These are phyloP conservation scores for Sarcophaga subvicina DNA, from an alignment of 2,888 invertebrate species.

Conservation along the genomic window DNA sequence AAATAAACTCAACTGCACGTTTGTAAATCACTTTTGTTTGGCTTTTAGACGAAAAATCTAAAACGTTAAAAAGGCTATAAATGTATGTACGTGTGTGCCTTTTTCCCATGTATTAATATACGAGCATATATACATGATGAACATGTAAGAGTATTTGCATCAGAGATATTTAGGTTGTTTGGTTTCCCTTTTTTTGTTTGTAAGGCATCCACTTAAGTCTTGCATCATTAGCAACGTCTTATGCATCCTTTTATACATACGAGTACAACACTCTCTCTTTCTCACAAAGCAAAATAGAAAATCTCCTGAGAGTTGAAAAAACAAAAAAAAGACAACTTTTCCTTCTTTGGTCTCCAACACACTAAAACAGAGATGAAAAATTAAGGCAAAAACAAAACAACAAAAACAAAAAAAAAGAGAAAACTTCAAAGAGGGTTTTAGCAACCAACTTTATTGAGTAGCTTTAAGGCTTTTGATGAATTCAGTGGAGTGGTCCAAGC, in stretches of 20 bases:
- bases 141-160: slow-evolving; percentile 2
- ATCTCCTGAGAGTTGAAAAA: background rate
- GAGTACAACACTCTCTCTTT: background rate
- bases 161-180: slow-evolving; percentile 45
- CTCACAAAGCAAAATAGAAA: background rate
- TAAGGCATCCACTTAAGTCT: slow-evolving; percentile 37
- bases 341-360: background rate
- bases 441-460: slow-evolving; percentile 10
- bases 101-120: background rate
- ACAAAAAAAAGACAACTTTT: background rate
- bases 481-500: slow-evolving; percentile 13
- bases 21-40: background rate
- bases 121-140: background rate
- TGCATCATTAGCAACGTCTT: slow-evolving; percentile 60
- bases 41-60: slow-evolving; percentile 4
- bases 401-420: too few relatives aligned
- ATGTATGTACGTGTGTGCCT: background rate
- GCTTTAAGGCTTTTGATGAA: slow-evolving; percentile 16
- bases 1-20: slow-evolving; percentile 2
- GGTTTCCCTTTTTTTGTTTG: slow-evolving; percentile 38
- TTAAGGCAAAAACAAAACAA: too few relatives aligned
- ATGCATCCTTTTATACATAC: slow-evolving; percentile 30
- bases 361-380: background rate
- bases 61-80: slow-evolving; percentile 24
- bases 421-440: background rate